These are phyloP conservation scores for Drosophila micromelanica DNA, from an alignment of 1,140 invertebrate genomes.

Conservation along the genomic window DNA sequence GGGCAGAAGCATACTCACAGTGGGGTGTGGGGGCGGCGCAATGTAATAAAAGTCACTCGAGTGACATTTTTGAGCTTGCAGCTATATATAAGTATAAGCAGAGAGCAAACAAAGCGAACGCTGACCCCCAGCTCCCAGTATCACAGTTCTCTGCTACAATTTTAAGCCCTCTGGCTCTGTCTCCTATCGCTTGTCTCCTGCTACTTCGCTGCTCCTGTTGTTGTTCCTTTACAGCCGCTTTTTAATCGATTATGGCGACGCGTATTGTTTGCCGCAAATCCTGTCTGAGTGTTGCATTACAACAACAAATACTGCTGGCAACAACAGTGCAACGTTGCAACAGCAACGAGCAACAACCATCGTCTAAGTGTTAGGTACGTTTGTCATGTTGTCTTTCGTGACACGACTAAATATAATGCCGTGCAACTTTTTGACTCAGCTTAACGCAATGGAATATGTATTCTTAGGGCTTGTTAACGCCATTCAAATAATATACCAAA, in stretches of 20 bases:
- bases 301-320: constrained; percentile 31
- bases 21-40: constrained; percentile 2
- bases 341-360: constrained; percentile 32
- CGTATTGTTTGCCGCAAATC: constrained; percentile 61
- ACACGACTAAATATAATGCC: background rate
- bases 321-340: constrained; percentile 19
- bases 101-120: constrained; percentile 70
- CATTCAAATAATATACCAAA: too few species aligned
- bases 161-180: constrained; percentile 6
- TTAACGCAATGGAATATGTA: background rate
- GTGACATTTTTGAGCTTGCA: constrained; percentile 79
- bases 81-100: constrained; percentile 58
- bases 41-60: constrained; percentile 78
- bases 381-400: background rate
- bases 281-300: constrained; percentile 77
- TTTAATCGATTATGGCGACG: constrained; percentile 75
- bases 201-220: constrained; percentile 5
- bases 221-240: constrained; percentile 64
- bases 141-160: background rate
- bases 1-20: constrained; percentile 22
- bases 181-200: constrained; percentile 3
- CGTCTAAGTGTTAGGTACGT: background rate
- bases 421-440: background rate
- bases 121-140: constrained; percentile 21
- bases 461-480: background rate